Evolutionary conservation across 2,888 invertebrate genomes (phyloP), one percentile per base, ranked within the genome.

Genomic region (Melinaea menophilus): DNA sequence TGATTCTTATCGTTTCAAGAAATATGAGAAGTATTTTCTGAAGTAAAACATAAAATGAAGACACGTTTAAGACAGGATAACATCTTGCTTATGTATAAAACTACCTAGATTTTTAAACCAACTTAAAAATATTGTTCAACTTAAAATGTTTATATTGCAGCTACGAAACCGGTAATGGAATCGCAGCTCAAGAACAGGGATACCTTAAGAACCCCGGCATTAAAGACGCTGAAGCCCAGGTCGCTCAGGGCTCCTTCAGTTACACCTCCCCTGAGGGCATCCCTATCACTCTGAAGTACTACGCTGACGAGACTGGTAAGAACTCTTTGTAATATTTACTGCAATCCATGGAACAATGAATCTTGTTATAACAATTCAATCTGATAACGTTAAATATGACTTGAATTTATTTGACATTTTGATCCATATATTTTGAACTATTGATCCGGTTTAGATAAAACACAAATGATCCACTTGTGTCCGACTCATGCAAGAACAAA

Each of bases 201-300:
- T 94, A 92, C 80, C 80, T 95, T 72, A 95, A 95, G 86, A 94
- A 95, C 77, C 87, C 93, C 41, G 95, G 94, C 3, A 82, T 89
- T 22, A 92, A 94, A 72, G 94, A 94, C 35, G 91, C 88, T 0
- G 94, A 93, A 73, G 92, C 93, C 0, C 92, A 95, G 73, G 92
- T 93, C 0, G 94, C 94, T 3, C 93, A 94, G 77, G 95, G 95
- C 4, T 92, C 92, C 34, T 94, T 92, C 82, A 90, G 92, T 41
- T 95, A 95, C 88, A 94, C 93, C 51, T 94, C 94, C 55, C 94
- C 94, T n/a, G 95, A 95, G 74, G 95, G 95, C 41, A 84, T 93
- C 63, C 92, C 93, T 2, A 93, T 94, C 72, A 81, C 91, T 13
- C 70, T 95, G 46, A 91, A 91, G 46, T 95, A 95, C 88, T 88